Conservation (phyloP, 92 coral and sea anemone species). For the Metridium senile region DNA sequence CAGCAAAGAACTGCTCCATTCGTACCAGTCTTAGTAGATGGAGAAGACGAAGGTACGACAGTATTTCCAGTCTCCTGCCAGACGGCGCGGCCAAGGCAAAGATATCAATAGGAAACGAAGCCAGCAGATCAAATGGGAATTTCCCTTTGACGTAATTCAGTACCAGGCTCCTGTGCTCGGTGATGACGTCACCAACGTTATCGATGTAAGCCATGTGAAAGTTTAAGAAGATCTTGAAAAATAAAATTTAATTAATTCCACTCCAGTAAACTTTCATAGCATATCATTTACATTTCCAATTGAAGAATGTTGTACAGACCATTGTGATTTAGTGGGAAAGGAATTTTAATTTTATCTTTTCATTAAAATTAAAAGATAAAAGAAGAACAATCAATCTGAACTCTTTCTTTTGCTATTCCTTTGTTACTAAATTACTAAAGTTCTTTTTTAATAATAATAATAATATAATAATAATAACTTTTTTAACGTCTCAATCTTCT, state of each 20-base stretch:
- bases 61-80: slow-evolving; percentile 50
- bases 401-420: no score
- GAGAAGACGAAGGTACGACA: slow-evolving; percentile 71
- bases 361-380: no score
- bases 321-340: no score
- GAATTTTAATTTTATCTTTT: no score
- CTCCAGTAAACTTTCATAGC: no score
- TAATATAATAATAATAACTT: no score
- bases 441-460: no score
- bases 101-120: slow-evolving; percentile 79
- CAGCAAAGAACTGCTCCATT: slow-evolving; percentile 72
- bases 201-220: slow-evolving; percentile 77
- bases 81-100: slow-evolving; percentile 78
- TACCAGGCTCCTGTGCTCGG: slow-evolving; percentile 57
- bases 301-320: no score
- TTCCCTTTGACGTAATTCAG: slow-evolving; percentile 69
- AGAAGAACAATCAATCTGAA: no score
- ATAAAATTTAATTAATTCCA: neutral
- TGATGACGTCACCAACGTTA: slow-evolving; percentile 67
- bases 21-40: slow-evolving; percentile 77
- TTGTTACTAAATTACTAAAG: no score
- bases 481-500: no score
- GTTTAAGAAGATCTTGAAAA: slow-evolving; percentile 65
- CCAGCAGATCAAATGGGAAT: slow-evolving; percentile 67
- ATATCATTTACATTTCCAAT: no score